Evolutionary conservation across 2,797 vertebrate genomes (phyloP), one percentile per base, ranked within the genome.

Genomic region (Pogonophryne albipinna): DNA sequence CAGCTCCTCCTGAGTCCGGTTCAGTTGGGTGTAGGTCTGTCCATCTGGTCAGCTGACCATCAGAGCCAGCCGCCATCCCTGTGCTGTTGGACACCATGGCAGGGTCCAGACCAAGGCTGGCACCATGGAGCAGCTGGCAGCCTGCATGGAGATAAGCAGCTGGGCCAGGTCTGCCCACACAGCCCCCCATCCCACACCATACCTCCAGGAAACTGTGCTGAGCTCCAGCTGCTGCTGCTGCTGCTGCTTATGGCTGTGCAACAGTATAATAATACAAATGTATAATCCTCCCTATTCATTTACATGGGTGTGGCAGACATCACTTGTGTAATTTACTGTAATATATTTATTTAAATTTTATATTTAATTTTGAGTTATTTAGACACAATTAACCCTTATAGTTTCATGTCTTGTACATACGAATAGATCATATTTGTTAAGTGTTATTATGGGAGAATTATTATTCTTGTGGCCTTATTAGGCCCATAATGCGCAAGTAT

Each of bases 71-170:
- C 49, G 68, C 42, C 58, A 55, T 62, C 64, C 55, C 51, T 51
- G 65, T 38, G 74, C 70, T 55, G 67, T 56, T 76, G 76, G 79
- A 42, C 23, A 70, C 14, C 69, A 62, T 7, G 15, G 71, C 67
- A 6, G 6, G 31, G 52, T 31, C 53, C 64, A 46, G 56, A 41
- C 59, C 60, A 46, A 73, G 67, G 23, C 59, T 74, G 80, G 72
- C 72, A 58, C 23, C 67, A 45, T 56, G 9, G 49, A 66, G 59
- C 85, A 84, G 80, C 82, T 85, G 85, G 72, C 70, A 67, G 71
- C 70, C 56, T 78, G 64, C 56, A 78, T 62, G 59, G 63, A 73
- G 77, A 81, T 75, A 65, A 75, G 60, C 64, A 49, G 52, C 1
- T 3, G 23, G 41, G 74, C 76, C 79, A 71, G 73, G 51, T 64